Percentiles rank a stretch among this genome's conserved stretches.
Conservation (phyloP, 2,797 vertebrate species). For the Tinamus major region DNA sequence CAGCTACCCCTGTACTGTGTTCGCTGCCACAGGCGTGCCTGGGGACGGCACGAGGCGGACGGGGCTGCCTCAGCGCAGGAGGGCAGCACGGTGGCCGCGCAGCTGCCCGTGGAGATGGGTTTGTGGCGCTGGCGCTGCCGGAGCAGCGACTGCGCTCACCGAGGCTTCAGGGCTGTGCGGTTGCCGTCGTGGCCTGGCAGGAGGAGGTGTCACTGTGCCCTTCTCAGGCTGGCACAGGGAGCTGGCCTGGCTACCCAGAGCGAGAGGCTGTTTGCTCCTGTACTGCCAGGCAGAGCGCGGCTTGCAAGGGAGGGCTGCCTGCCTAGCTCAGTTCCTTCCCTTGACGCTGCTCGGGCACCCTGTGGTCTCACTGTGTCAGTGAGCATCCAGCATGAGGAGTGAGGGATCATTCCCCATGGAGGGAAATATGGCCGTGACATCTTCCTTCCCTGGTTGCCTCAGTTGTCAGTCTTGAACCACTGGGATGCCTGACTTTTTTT, state of each 20-base stretch:
- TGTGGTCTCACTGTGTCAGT: neutral
- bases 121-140: neutral
- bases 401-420: neutral
- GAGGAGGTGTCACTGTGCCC: neutral
- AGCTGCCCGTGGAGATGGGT: too few relatives aligned
- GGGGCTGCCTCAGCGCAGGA: neutral
- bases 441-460: neutral
- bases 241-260: neutral
- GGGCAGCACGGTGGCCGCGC: neutral
- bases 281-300: neutral
- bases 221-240: neutral
- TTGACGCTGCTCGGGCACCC: neutral
- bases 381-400: neutral
- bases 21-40: neutral
- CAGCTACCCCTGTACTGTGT: neutral
- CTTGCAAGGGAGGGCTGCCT: neutral
- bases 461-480: neutral
- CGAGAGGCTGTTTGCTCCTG: fast-evolving
- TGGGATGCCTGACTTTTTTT: neutral
- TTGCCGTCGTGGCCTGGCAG: fast-evolving
- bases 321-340: neutral
- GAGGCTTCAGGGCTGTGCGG: neutral
- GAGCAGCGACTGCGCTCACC: neutral
- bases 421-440: neutral
- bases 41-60: too few relatives aligned